Evolutionary conservation across 2,113 vertebrate species (phyloP), one percentile per base, ranked within the genome.

Genomic region (Nyctibius bracteatus): DNA sequence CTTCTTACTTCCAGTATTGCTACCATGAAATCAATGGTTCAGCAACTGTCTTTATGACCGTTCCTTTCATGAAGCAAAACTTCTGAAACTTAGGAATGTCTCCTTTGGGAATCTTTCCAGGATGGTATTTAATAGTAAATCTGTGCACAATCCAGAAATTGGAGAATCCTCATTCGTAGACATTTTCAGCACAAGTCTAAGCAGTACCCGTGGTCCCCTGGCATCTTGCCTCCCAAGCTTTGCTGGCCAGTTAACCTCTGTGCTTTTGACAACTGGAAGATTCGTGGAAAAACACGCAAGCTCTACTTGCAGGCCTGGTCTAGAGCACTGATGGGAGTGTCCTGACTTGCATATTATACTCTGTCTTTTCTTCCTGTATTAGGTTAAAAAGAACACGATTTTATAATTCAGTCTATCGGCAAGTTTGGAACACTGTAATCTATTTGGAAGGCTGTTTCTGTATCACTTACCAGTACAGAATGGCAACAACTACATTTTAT

Each of bases 11-110:
- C 41, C 66, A 81, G 33, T 58, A 62, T 37, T 72, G 62, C 25
- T 49, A 9, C 37, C 0, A 0, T 39, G 46, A 81, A 77, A 59
- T 65, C 44, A 71, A 4, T 0, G 0, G 44, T 61, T 87, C 25
- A 54, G 35, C 67, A 43, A 1, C 18, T 54, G 41, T 65, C 41
- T 44, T 88, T 43, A 14, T 1, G 2, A 62, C 12, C 2, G 1
- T 93, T 88, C 14, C 27, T 72, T 70, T 73, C 12, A 31, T 1
- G 11, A 94, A 75, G 33, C 43, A 75, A 46, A 81, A 23, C 39
- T 51, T 27, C n/a, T 33, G 28, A 63, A 90, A 28, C 14, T 63
- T 77, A 51, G 0, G 3, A 33, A 8, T 28, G 16, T 52, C 35
- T 66, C 17, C 16, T 58, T n/a, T 21, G n/a, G 27, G 21, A 57